These are phyloP conservation scores for Cerastis rubricosa DNA, from an alignment of 2,888 invertebrate genomes.

Conservation along the genomic window DNA sequence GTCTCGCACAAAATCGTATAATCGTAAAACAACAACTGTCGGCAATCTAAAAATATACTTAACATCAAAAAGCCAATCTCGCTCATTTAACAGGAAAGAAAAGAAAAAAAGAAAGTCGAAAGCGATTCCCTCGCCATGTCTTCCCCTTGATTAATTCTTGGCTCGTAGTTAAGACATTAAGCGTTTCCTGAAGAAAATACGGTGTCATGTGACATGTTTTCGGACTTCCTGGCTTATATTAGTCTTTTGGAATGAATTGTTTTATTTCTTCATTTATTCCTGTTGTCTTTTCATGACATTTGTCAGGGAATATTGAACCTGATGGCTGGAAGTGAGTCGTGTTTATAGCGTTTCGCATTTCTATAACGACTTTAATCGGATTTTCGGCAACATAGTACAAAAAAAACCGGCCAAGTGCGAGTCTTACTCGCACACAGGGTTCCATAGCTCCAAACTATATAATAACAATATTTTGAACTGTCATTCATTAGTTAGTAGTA, in stretches of 20 bases:
- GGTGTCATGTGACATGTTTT: slow-evolving; percentile 24
- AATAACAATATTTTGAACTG: too few species aligned
- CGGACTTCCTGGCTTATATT: background rate
- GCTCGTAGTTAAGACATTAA: slow-evolving; percentile 28
- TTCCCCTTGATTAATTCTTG: slow-evolving; percentile 52
- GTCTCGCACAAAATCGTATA: too few species aligned
- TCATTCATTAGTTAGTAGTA: too few species aligned
- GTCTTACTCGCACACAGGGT: too few species aligned
- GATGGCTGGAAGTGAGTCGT: background rate
- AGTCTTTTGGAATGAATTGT: slow-evolving; percentile 11
- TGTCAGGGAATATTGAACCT: background rate
- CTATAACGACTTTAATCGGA: background rate
- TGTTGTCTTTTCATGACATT: background rate
- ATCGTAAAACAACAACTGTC: background rate
- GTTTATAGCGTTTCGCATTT: background rate
- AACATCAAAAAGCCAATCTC: slow-evolving; percentile 8
- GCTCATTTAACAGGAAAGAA: slow-evolving; percentile 5
- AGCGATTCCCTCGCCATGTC: background rate
- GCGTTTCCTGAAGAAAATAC: slow-evolving; percentile 27
- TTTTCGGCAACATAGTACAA: background rate
- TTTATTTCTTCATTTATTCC: slow-evolving; percentile 2
- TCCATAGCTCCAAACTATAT: too few species aligned
- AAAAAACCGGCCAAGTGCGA: too few species aligned
- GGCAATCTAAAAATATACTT: background rate
- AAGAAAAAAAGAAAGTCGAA: background rate